Base-by-base conservation (phyloP, 2,888 invertebrate species). In the Liodrosophila aerea region DNA sequence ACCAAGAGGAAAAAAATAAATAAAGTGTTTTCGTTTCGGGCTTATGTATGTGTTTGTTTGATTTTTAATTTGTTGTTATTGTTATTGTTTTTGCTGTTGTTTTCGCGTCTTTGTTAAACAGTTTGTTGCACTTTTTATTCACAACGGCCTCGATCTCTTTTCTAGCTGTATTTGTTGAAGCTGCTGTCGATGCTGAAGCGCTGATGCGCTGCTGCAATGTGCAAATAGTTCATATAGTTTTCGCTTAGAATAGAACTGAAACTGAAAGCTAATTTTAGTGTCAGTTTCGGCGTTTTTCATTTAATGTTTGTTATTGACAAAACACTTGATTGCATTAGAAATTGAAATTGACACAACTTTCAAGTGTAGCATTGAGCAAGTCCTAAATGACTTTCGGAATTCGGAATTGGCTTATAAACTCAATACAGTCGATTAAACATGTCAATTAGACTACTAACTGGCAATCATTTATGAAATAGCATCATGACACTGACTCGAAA, bases 51-150 rank as follows among this genome's bases (percentile, higher is more conserved):
- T 39, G 13, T 66, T 53, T 47, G 29, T 54, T 67, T 67, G 29
- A 29, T 34, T 49, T 37, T 7, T 37, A 33, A 18, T 27, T 30
- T 31, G 34, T 46, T 34, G 15, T 29, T 16, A 13, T 4, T 43
- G 11, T 15, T 13, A 39, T 1, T 31, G 22, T 41, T 16, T n/a
- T 41, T 70, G 43, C 37, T 47, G n/a, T n/a, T n/a, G n/a, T 52
- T 73, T 73, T 58, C 18, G 58, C 58, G 15, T 60, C 44, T 45
- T 52, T 60, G 59, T 63, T 68, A 60, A 59, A 60, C 64, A 65
- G 58, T 64, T 74, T 77, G 59, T 65, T 71, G 63, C 71, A 63
- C 67, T 81, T 62, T 57, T 49, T 51, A 36, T 58, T 54, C 50
- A 50, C 56, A 40, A 40, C 54, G 72, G 45, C 64, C 77, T 73